These are phyloP conservation scores for Polypedilum pembai DNA, from an alignment of 1,140 invertebrate genomes.

Conservation along the genomic window DNA sequence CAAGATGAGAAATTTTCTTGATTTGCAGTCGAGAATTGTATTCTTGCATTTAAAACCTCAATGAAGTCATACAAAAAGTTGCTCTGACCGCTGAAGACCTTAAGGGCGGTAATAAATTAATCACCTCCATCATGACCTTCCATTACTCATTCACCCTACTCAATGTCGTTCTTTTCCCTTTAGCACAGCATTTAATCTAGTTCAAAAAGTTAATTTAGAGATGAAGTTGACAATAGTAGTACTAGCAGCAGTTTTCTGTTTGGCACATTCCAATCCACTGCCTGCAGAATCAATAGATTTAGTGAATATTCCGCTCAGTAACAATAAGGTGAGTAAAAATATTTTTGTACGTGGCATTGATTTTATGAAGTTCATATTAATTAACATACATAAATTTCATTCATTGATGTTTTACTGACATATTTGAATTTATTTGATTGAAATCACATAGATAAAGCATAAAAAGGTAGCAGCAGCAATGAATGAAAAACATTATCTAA, in stretches of 20 bases:
- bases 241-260: slow-evolving; percentile 1
- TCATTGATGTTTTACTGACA: too few relatives aligned
- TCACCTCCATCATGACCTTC: background rate
- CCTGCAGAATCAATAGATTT: slow-evolving; percentile 12
- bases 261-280: background rate
- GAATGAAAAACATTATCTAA: too few relatives aligned
- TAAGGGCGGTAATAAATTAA: background rate
- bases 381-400: background rate
- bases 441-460: too few relatives aligned
- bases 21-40: background rate
- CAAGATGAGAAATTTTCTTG: background rate
- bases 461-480: too few relatives aligned
- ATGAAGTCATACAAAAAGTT: background rate
- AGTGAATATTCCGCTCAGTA: background rate
- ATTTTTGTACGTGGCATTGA: background rate
- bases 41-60: background rate
- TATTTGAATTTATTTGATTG: too few relatives aligned
- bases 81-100: background rate
- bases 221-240: slow-evolving; percentile 9
- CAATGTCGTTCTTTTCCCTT: background rate
- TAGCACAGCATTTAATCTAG: background rate
- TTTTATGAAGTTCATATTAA: background rate
- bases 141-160: background rate
- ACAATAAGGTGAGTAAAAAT: slow-evolving; percentile 20
- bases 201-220: background rate